Conservation (phyloP, 2,888 invertebrate species). For the Ommatoiulus sabulosus region DNA sequence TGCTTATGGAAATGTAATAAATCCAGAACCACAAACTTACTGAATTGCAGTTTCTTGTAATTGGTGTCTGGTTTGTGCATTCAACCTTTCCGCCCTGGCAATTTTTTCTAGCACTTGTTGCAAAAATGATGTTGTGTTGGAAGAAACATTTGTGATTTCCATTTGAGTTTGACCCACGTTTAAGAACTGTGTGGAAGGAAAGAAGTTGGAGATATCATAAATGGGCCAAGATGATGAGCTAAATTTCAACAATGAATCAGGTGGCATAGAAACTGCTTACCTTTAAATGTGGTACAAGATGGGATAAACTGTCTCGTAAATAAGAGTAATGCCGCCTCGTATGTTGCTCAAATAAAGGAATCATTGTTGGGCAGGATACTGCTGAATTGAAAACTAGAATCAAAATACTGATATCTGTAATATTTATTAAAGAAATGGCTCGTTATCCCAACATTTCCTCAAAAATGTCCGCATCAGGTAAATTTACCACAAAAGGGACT, state of each 20-base stretch:
- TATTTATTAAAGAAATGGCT: constrained; percentile 59
- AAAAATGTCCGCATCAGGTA: neutral
- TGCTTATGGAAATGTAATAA: neutral
- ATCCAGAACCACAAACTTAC: constrained; percentile 57
- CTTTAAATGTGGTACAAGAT: constrained; percentile 82
- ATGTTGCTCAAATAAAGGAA: constrained; percentile 91
- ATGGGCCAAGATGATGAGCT: neutral
- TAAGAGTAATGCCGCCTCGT: constrained; percentile 94
- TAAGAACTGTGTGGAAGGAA: constrained; percentile 48
- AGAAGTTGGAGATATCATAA: neutral
- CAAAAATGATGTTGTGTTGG: constrained; percentile 64
- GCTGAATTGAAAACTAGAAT: constrained; percentile 96
- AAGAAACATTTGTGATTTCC: constrained; percentile 70
- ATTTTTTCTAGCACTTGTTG: constrained; percentile 62
- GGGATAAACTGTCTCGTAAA: constrained; percentile 90
- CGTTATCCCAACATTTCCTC: too few species aligned
- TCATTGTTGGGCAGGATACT: constrained; percentile 87
- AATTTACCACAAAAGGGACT: neutral
- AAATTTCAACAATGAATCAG: neutral
- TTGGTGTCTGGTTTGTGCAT: constrained; percentile 60
- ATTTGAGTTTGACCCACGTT: constrained; percentile 75
- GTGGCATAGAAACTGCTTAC: constrained; percentile 63
- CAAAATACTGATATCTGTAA: constrained; percentile 80
- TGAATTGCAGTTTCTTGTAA: constrained; percentile 62
- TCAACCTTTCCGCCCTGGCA: constrained; percentile 60